Base-by-base conservation (phyloP, 2,113 vertebrate genomes). In the Ammospiza nelsoni region DNA sequence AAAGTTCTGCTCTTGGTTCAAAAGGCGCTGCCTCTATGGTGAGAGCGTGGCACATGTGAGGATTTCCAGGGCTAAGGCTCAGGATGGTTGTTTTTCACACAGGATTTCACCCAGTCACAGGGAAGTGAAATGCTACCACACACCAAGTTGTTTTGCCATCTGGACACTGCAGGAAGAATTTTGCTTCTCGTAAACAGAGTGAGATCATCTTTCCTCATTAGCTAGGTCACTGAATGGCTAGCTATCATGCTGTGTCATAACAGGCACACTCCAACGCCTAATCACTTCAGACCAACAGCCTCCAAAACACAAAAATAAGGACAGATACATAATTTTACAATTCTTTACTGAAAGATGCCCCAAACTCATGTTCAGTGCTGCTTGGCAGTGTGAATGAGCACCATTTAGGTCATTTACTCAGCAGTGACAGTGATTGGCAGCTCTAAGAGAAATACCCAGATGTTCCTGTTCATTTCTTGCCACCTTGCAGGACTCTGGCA, bases 121-220 rank as follows among this genome's bases (percentile, higher is more conserved):
- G 57, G 90, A 94, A 95, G 72, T 4, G 58, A 86, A 76, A 69
- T 66, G 59, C 86, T 89, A 69, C 84, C 29, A 73, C 46, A 61
- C 54, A 92, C 27, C 69, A 69, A 58, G 31, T 75, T 73, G 55
- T 49, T 90, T 66, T 77, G 76, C 84, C 86, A 73, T 92, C 89
- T 94, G 91, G 79, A 86, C 65, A 37, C 63, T 66, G 73, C 89
- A 80, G 65, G 84, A 89, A 95, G 68, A 25, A 33, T 86, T 95
- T 89, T 84, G n/a, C 57, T 84, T 84, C 68, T 77, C 37, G 15
- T 69, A 77, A 94, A 75, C 72, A 61, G 67, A 17, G 51, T 88
- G 67, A 83, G 86, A 86, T 90, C 49, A 52, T 84, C 68, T 71
- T 95, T 84, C 52, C 55, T 84, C 76, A 31, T 91, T 81, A 89